Evolutionary conservation across 2,113 vertebrate species (phyloP).

Genomic region (Bubo scandiacus): DNA sequence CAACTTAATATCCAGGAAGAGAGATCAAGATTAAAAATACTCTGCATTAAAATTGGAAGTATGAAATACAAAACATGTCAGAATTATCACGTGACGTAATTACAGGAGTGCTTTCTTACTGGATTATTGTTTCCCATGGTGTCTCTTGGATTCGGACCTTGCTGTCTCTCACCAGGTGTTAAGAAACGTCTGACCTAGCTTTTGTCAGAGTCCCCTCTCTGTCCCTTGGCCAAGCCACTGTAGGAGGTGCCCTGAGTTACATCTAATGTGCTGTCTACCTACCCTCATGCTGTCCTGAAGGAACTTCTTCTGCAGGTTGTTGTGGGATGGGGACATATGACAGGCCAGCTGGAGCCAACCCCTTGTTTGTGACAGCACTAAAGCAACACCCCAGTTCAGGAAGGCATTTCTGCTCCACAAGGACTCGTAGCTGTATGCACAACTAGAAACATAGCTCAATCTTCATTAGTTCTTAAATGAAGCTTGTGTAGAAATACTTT

Average conservation of each 20-base stretch:
- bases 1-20: constrained; percentile 39
- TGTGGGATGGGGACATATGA: neutral
- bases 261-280: neutral
- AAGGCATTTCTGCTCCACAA: neutral
- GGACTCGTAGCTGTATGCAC: neutral
- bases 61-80: constrained; percentile 19
- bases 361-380: neutral
- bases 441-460: neutral
- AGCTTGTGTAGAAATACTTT: neutral
- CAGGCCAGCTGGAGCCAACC: neutral
- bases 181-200: neutral
- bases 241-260: neutral
- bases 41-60: constrained; percentile 38
- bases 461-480: neutral
- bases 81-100: neutral
- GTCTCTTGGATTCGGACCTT: neutral
- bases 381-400: neutral
- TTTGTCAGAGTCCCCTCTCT: constrained; percentile 1
- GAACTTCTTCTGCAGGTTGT: neutral
- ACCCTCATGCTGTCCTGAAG: neutral
- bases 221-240: constrained; percentile 17
- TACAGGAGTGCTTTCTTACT: constrained; percentile 39
- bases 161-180: constrained; percentile 13
- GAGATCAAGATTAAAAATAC: constrained; percentile 28
- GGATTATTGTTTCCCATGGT: neutral